Conservation (phyloP, 2,888 invertebrate genomes). For the Tipula vernalis region DNA sequence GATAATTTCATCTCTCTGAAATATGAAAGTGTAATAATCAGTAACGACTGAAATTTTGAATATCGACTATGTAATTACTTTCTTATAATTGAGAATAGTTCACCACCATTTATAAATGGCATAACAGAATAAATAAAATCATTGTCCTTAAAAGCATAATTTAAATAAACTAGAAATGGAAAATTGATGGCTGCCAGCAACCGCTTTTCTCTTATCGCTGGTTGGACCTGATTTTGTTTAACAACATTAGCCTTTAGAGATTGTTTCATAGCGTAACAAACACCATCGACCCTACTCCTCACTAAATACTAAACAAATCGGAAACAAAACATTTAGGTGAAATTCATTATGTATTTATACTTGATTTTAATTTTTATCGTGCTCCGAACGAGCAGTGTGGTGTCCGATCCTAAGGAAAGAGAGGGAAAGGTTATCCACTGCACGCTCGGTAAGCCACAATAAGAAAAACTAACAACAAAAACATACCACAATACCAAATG, state of each 20-base stretch:
- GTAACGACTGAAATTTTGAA: background rate
- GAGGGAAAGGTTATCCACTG: background rate
- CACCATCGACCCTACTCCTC: constrained; percentile 43
- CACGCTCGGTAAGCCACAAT: background rate
- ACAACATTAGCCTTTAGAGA: constrained; percentile 78
- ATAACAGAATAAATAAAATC: constrained; percentile 72
- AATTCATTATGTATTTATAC: background rate
- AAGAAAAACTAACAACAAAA: background rate
- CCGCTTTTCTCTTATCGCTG: constrained; percentile 81
- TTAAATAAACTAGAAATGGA: constrained; percentile 78
- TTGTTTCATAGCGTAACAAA: constrained; percentile 76
- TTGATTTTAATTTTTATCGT: background rate
- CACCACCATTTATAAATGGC: constrained; percentile 77
- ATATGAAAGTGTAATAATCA: background rate
- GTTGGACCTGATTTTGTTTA: constrained; percentile 79
- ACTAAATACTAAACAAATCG: constrained; percentile 34
- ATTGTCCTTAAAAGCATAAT: constrained; percentile 77
- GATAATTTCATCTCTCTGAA: constrained; percentile 43
- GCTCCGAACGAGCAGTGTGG: background rate
- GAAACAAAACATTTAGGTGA: background rate
- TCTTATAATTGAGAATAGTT: constrained; percentile 70
- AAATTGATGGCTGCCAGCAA: constrained; percentile 80
- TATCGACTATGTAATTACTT: constrained; percentile 28
- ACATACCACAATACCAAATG: constrained; percentile 73
- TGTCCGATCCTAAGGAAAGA: no score